Percentiles rank a stretch among this genome's conserved stretches.
These are phyloP conservation scores for Eupithecia inturbata DNA, from an alignment of 2,888 invertebrate species.

Conservation along the genomic window DNA sequence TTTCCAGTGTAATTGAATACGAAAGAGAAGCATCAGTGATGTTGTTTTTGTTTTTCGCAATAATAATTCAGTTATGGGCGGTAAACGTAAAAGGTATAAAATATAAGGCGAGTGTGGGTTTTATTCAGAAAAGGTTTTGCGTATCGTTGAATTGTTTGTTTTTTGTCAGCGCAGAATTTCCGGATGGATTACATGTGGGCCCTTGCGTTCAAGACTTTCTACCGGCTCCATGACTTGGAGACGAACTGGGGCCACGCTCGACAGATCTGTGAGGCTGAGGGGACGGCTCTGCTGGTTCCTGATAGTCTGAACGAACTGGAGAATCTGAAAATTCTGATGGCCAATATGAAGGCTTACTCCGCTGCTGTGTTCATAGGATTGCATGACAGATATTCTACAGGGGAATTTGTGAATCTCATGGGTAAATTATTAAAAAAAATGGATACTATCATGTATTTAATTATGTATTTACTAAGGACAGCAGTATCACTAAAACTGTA, in stretches of 20 bases:
- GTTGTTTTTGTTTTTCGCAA: constrained; percentile 41
- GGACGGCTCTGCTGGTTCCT: constrained; percentile 57
- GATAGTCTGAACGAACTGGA: constrained; percentile 59
- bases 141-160: constrained; percentile 25
- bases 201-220: constrained; percentile 57
- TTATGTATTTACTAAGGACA: too few relatives aligned
- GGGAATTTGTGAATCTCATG: constrained; percentile 58
- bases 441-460: too few relatives aligned
- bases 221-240: constrained; percentile 60
- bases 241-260: constrained; percentile 60
- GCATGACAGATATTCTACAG: constrained; percentile 59
- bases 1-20: constrained; percentile 33
- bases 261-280: constrained; percentile 62
- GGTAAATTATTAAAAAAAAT: constrained; percentile 41
- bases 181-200: constrained; percentile 65
- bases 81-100: constrained; percentile 40
- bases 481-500: not conserved
- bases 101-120: constrained; percentile 34
- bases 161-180: constrained; percentile 57
- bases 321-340: constrained; percentile 60
- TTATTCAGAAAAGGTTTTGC: constrained; percentile 32
- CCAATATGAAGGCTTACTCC: constrained; percentile 63
- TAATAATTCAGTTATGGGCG: constrained; percentile 38
- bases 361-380: constrained; percentile 61
- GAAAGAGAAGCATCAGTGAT: constrained; percentile 28